A percentile compares a stretch with the other conserved stretches of the same genome.
These are phyloP conservation scores for Antigone vipio DNA, from an alignment of 2,113 vertebrate species.

Conservation along the genomic window DNA sequence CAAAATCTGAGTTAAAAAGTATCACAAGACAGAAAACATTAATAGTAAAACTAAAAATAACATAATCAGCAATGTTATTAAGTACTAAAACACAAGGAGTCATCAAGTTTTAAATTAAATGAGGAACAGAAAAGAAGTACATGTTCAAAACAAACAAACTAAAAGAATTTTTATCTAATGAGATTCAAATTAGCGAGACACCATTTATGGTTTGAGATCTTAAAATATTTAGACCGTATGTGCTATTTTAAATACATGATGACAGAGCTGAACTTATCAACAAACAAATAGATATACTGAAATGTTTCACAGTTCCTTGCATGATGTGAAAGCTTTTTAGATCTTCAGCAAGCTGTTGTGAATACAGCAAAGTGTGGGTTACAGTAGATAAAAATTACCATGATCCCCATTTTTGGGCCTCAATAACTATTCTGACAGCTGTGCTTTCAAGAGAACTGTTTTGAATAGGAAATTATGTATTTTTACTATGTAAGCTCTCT, in stretches of 20 bases:
- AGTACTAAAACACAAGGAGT: neutral
- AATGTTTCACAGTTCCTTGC: neutral
- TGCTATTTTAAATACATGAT: neutral
- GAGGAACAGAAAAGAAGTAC: neutral
- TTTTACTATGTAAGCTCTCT: neutral
- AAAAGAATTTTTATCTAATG: neutral
- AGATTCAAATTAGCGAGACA: conserved; percentile 7
- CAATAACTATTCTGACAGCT: neutral
- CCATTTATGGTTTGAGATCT: neutral
- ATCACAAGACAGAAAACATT: neutral
- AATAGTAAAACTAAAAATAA: conserved; percentile 8
- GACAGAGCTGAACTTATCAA: neutral
- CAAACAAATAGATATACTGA: neutral
- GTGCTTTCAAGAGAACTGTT: neutral
- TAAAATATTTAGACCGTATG: neutral
- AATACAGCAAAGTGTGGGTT: neutral
- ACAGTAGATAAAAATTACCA: neutral
- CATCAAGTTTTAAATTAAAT: conserved; percentile 6
- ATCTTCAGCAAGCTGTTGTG: neutral
- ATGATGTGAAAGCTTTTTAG: neutral
- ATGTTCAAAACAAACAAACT: conserved; percentile 24
- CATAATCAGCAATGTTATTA: neutral
- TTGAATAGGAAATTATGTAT: neutral
- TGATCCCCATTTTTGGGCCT: neutral
- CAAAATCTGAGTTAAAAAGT: neutral